A percentile compares a stretch with the other conserved stretches of the same genome.
Evolutionary conservation across 2,888 invertebrate genomes (phyloP).

Genomic region (Dexiosoma caninum): DNA sequence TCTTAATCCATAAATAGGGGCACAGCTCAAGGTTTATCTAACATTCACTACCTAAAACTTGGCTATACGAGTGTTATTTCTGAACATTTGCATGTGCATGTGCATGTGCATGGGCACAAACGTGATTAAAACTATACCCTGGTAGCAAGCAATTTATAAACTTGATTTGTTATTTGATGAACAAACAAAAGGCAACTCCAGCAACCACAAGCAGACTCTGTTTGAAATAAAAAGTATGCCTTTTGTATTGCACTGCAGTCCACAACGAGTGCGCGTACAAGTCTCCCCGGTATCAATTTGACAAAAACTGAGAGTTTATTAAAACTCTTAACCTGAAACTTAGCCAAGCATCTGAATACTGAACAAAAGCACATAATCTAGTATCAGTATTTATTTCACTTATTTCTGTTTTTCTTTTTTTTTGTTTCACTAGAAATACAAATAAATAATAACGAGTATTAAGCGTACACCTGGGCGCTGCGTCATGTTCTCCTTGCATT

Average conservation of each 20-base stretch:
- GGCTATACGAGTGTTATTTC: neutral
- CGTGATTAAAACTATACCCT: slow-evolving; percentile 56
- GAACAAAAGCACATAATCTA: slow-evolving; percentile 17
- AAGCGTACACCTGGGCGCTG: slow-evolving; percentile 56
- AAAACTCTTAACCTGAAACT: slow-evolving; percentile 30
- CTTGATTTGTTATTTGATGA: neutral
- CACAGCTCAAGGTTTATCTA: slow-evolving; percentile 25
- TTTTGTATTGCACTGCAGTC: neutral
- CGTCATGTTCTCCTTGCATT: slow-evolving; percentile 45
- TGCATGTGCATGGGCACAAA: slow-evolving; percentile 53
- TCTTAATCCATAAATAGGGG: neutral
- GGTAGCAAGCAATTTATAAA: slow-evolving; percentile 61
- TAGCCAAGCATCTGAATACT: neutral
- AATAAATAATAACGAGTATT: slow-evolving; percentile 34
- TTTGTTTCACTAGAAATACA: neutral
- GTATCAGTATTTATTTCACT: slow-evolving; percentile 48
- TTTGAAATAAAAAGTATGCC: neutral
- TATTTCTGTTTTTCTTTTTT: slow-evolving; percentile 9
- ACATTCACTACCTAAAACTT: neutral
- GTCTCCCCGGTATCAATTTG: neutral
- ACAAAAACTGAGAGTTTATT: slow-evolving; percentile 23
- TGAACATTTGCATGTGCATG: neutral
- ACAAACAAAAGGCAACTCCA: slow-evolving; percentile 17
- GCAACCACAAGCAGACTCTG: slow-evolving; percentile 32
- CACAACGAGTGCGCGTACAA: neutral